A percentile compares a stretch with the other conserved stretches of the same genome.
These are phyloP conservation scores for Myiozetetes cayanensis DNA, from an alignment of 2,113 vertebrate genomes.

Conservation along the genomic window DNA sequence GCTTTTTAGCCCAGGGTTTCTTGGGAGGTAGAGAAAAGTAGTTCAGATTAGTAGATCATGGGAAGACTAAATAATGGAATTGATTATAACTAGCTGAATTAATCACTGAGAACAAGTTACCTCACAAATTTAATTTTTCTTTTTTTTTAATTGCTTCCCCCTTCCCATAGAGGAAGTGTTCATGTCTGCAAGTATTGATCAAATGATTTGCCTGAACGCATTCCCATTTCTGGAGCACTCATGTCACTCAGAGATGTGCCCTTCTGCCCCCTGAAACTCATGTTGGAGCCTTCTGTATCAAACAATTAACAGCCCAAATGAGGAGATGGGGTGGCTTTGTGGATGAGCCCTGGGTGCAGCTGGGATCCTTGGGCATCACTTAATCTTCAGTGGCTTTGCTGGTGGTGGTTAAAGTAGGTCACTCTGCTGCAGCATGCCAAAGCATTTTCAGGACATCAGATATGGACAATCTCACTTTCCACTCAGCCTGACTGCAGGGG, in stretches of 20 bases:
- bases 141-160: not conserved
- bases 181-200: not conserved
- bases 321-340: not conserved
- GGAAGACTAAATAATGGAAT: not conserved
- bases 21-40: not conserved
- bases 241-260: not conserved
- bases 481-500: not conserved
- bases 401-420: not conserved
- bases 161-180: not conserved
- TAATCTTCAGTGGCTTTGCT: not conserved
- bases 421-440: not conserved
- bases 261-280: not conserved
- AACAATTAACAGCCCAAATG: not conserved
- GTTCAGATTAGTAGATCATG: not conserved
- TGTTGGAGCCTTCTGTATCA: not conserved
- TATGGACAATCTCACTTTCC: not conserved
- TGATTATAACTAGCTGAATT: not conserved
- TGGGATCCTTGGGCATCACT: not conserved
- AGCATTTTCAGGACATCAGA: not conserved
- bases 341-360: not conserved
- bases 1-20: not conserved
- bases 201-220: not conserved
- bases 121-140: not conserved
- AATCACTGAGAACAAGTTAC: not conserved
- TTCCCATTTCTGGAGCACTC: not conserved